Conservation (phyloP, 2,888 invertebrate genomes). For the Liposcelis brunnea region DNA sequence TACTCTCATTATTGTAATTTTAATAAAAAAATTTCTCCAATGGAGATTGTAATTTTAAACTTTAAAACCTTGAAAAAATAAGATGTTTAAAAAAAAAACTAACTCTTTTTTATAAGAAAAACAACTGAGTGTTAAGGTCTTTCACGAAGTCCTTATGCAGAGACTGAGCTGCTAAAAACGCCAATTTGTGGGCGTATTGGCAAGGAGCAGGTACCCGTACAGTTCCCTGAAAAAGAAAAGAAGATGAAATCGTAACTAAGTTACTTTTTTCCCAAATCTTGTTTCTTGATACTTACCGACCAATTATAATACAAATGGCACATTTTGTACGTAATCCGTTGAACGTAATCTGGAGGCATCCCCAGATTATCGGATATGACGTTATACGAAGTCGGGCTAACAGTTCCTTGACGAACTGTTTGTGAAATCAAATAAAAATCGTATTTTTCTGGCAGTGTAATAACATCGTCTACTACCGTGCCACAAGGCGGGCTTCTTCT, state of each 20-base stretch:
- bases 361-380: conserved; percentile 48
- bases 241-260: too few relatives aligned
- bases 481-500: conserved; percentile 60
- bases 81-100: too few relatives aligned
- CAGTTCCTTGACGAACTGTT: conserved; percentile 73
- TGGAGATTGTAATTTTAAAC: too few relatives aligned
- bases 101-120: conserved; percentile 39
- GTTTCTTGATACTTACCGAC: too few relatives aligned
- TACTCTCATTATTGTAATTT: too few relatives aligned
- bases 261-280: too few relatives aligned
- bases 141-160: conserved; percentile 48
- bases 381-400: conserved; percentile 80
- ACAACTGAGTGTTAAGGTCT: conserved; percentile 42
- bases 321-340: neutral
- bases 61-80: too few relatives aligned
- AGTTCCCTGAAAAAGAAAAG: too few relatives aligned
- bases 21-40: too few relatives aligned
- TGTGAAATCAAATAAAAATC: conserved; percentile 87
- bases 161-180: conserved; percentile 69
- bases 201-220: conserved; percentile 1
- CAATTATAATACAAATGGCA: neutral
- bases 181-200: conserved; percentile 70
- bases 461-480: conserved; percentile 68
- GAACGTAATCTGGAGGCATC: neutral
- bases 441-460: conserved; percentile 57